Percentiles rank a stretch among this genome's conserved stretches.
Conservation (phyloP, 2,797 vertebrate species). For the Helarctos malayanus region DNA sequence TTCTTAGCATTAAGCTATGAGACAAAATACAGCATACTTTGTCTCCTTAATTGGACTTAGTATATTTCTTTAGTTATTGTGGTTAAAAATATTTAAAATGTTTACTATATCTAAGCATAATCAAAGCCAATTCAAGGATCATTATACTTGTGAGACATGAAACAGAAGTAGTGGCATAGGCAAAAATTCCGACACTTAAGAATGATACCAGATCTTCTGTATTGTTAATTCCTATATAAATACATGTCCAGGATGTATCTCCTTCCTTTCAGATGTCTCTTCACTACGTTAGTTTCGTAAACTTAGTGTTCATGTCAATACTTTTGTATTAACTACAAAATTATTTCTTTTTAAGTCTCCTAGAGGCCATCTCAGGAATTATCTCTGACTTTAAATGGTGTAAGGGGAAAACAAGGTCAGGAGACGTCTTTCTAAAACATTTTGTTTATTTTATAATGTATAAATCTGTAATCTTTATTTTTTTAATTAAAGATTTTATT, state of each 20-base stretch:
- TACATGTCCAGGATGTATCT: background rate
- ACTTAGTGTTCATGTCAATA: background rate
- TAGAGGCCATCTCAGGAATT: background rate
- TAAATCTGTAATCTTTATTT: background rate
- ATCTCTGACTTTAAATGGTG: background rate
- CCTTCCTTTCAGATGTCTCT: background rate
- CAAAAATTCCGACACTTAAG: background rate
- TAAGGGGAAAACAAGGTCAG: background rate
- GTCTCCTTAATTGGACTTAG: background rate
- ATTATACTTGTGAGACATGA: background rate
- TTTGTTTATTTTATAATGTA: background rate
- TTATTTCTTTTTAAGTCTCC: background rate
- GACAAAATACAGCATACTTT: background rate
- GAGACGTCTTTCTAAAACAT: conserved; percentile 3
- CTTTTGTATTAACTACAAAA: background rate
- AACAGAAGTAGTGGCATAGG: background rate
- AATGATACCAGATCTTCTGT: background rate
- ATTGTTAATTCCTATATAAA: background rate
- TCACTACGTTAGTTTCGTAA: background rate
- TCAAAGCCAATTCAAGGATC: background rate
- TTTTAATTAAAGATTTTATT: no score
- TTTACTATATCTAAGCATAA: background rate
- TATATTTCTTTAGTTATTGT: background rate
- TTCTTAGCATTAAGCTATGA: background rate
- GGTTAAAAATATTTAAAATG: conserved; percentile 28